Conservation (phyloP, 2,888 invertebrate species). For the Acleris emargana region DNA sequence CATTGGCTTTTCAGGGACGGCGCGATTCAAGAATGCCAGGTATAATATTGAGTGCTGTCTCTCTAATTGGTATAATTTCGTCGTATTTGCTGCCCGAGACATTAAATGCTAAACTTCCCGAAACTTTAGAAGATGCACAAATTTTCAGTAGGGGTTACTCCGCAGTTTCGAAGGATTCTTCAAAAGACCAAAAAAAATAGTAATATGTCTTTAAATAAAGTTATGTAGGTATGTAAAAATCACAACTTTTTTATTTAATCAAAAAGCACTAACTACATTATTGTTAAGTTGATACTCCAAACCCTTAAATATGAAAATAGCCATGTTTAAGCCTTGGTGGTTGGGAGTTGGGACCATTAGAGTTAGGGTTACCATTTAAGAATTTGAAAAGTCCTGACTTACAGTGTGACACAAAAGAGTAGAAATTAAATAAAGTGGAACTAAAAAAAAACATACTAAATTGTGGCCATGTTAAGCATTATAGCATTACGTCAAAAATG, state of each 20-base stretch:
- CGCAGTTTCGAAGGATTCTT: background rate
- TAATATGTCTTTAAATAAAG: slow-evolving; percentile 4
- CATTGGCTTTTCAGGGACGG: slow-evolving; percentile 57
- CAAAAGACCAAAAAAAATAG: background rate
- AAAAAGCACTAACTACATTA: too few relatives aligned
- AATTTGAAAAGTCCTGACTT: too few relatives aligned
- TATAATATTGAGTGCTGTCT: slow-evolving; percentile 57
- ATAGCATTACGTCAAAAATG: too few relatives aligned
- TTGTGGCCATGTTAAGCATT: too few relatives aligned
- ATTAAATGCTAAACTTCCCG: slow-evolving; percentile 84
- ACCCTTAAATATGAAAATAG: too few relatives aligned
- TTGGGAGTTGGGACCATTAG: too few relatives aligned
- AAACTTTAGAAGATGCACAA: slow-evolving; percentile 85
- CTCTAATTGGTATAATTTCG: slow-evolving; percentile 71
- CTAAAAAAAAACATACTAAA: too few relatives aligned
- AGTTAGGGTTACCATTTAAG: too few relatives aligned
- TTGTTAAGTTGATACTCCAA: too few relatives aligned
- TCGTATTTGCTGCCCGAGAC: slow-evolving; percentile 86
- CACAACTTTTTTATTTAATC: background rate
- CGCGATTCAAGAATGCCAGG: slow-evolving; percentile 54
- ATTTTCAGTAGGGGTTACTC: slow-evolving; percentile 73
- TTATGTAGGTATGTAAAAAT: background rate
- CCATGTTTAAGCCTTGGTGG: too few relatives aligned
- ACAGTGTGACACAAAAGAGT: too few relatives aligned
- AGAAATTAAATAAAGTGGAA: too few relatives aligned